Conservation (phyloP, 2,797 vertebrate species). For the Dermochelys coriacea region DNA sequence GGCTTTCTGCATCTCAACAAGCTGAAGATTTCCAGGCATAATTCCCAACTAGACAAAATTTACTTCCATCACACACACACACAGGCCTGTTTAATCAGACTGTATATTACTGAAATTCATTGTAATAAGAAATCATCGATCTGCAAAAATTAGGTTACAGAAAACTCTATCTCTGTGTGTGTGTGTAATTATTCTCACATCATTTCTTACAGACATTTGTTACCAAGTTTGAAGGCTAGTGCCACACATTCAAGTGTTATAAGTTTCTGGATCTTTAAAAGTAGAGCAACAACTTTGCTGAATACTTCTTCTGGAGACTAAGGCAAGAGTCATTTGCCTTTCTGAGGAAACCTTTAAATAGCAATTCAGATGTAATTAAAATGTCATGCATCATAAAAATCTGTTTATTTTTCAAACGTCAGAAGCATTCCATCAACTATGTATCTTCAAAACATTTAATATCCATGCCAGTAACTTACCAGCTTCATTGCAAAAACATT, state of each 20-base stretch:
- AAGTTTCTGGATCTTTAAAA: background rate
- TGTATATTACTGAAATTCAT: background rate
- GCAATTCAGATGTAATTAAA: background rate
- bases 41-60: background rate
- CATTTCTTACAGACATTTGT: too few relatives aligned
- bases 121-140: background rate
- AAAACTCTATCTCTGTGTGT: too few relatives aligned
- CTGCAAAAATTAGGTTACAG: background rate
- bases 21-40: background rate
- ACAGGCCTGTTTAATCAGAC: background rate
- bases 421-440: background rate
- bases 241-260: background rate
- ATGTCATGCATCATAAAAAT: background rate
- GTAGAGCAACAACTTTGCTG: too few relatives aligned
- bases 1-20: background rate
- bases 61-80: background rate
- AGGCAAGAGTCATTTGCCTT: background rate
- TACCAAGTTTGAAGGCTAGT: background rate
- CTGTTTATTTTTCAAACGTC: background rate
- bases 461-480: background rate
- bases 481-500: background rate
- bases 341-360: background rate
- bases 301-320: too few relatives aligned
- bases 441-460: conserved; percentile 27
- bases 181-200: too few relatives aligned